Base-by-base conservation (phyloP, 2,888 invertebrate genomes). In the Megastigmus dorsalis region DNA sequence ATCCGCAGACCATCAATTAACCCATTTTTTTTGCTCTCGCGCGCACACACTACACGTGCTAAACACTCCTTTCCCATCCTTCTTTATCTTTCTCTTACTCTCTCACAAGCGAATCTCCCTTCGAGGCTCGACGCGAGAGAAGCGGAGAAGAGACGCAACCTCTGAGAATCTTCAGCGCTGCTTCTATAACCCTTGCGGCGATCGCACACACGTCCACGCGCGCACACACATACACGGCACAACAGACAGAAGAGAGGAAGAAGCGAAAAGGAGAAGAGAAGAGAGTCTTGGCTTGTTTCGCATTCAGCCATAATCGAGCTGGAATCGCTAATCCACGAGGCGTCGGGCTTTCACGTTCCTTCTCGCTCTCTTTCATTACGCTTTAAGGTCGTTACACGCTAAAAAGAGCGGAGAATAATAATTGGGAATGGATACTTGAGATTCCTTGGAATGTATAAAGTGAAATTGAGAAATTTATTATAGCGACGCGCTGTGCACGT, bases 1-100 rank as follows among this genome's bases (percentile, higher is more conserved):
- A 50, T 65, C 43, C 15, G 43, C 67, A 36, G 62, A 20, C 43
- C 67, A 62, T 67, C 54, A 73, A 73, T 73, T 67, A 62, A 45
- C 9, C 33, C 55, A 10, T 33, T 36, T 59, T 50, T 59, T 54
- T 60, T 38, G 36, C 54, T 26, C 28, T 15, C 7, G 15, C 15
- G 62, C 18, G 15, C 50, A 50, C 59, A 52, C 48, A 52, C 38
- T 36, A 26, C 50, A 50, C 59, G 59, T 55, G 59, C 38, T 65
- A 71, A 63, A 71, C 55, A 28, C 59, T 52, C 71, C 3, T 52
- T n/a, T n/a, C n/a, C n/a, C n/a, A n/a, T n/a, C n/a, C n/a, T n/a
- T n/a, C n/a, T n/a, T n/a, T n/a, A n/a, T n/a, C n/a, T n/a, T n/a
- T n/a, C n/a, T n/a, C n/a, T n/a, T n/a, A n/a, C n/a, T n/a, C n/a